Base-by-base conservation (phyloP, 1,140 invertebrate genomes). In the Heliconius eleuchia region DNA sequence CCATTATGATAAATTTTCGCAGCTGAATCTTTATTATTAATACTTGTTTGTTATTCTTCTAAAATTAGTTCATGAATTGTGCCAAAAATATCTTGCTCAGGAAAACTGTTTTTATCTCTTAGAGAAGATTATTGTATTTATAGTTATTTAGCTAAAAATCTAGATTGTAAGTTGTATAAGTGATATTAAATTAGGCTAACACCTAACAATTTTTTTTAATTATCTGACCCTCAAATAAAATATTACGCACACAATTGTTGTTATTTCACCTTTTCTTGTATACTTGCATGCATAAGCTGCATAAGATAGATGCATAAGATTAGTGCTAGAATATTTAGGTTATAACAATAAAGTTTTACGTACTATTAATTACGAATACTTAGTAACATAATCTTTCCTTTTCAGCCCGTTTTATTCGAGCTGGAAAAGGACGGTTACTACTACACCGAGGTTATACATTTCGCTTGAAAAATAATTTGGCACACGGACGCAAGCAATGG, bases 401-500 rank as follows among this genome's bases (percentile, higher is more conserved):
- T 86, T 71, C 84, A 94, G 92, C 92, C 23, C 91, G 91, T 80
- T 94, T 94, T 86, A 94, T 94, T 74, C 91, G 92, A 60, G 92
- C 92, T n/a, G 91, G 92, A 34, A 94, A 94, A 79, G 92, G 92
- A 8, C 86, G 92, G 18, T 85, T 94, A 74, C 85, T 94, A n/a
- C 86, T 94, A 23, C 91, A 94, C 66, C 89, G 90, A 80, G 92
- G 92, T 23, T 94, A 94, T 81, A 94, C 92, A 13, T 94, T 94
- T 82, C 91, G 92, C 70, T 83, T 94, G 80, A 94, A 94, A 86
- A 94, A 94, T 81, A 94, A 94, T 82, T 77, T 94, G 85, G 92
- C 92, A 11, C 92, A 93, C 73, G 92, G 92, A 7, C 88, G 92
- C 60, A 94, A 94, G 82, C 92, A 94, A 81, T 94, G 92, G 92